phyloP scores from a whole-genome alignment of 2,888 invertebrate genomes.

The Polyommatus icarus region DNA sequence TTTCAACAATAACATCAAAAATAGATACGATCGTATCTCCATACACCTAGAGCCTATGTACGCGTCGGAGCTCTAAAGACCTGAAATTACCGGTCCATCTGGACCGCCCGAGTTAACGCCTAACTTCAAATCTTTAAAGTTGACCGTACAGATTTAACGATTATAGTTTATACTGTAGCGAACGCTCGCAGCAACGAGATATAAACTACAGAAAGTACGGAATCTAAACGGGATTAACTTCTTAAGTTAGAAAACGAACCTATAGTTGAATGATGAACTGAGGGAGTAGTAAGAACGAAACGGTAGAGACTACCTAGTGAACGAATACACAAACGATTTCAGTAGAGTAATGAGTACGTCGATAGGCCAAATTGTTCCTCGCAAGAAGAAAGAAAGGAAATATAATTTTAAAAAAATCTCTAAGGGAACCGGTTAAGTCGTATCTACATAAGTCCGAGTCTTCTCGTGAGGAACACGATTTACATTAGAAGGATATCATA shows the following conservation, averaged over 20 bases:
- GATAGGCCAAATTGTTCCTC: slow-evolving; percentile 52
- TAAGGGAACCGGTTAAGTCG: slow-evolving; percentile 37
- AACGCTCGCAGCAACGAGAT: slow-evolving; percentile 40
- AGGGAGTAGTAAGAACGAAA: neutral
- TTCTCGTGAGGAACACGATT: slow-evolving; percentile 59
- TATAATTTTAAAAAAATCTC: slow-evolving; percentile 32
- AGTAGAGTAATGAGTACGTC: slow-evolving; percentile 35
- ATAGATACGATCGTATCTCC: slow-evolving; percentile 24
- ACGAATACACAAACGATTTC: slow-evolving; percentile 35
- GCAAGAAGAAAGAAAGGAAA: slow-evolving; percentile 42
- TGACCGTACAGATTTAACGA: slow-evolving; percentile 3
- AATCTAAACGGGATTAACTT: slow-evolving; percentile 25
- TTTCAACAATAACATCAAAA: slow-evolving; percentile 28
- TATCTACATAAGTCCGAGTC: slow-evolving; percentile 44
- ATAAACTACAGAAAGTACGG: slow-evolving; percentile 37
- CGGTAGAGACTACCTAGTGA: slow-evolving; percentile 4
- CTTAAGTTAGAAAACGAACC: slow-evolving; percentile 4
- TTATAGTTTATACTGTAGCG: slow-evolving; percentile 34
- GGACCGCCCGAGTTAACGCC: neutral
- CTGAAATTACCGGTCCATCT: neutral
- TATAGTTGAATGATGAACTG: slow-evolving; percentile 6
- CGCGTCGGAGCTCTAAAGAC: slow-evolving; percentile 2
- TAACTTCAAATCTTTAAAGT: slow-evolving; percentile 18
- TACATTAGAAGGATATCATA: slow-evolving; percentile 72
- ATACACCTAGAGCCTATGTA: slow-evolving; percentile 2